Conservation (phyloP, 1,140 invertebrate genomes). For the Macrobrachium rosenbergii region DNA sequence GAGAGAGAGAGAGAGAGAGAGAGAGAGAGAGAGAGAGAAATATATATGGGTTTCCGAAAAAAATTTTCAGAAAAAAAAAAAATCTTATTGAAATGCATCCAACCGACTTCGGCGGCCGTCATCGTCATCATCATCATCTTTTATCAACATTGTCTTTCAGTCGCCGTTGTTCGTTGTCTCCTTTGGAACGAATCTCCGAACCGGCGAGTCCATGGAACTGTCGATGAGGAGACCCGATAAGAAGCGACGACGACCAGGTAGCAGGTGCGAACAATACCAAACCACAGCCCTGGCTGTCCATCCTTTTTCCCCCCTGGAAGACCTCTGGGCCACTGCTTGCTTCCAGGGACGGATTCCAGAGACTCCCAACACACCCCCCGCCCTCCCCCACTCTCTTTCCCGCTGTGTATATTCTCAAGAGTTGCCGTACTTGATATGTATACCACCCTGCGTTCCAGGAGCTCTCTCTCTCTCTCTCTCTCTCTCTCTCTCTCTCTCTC, state of each 20-base stretch:
- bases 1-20: neutral
- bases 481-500: no score
- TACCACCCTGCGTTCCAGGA: no score
- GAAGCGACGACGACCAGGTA: slow-evolving; percentile 38
- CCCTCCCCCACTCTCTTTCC: neutral
- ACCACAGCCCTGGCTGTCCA: slow-evolving; percentile 40
- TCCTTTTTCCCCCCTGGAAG: slow-evolving; percentile 17
- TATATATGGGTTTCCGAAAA: neutral
- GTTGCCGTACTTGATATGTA: neutral
- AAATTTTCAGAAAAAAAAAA: neutral
- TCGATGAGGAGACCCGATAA: slow-evolving; percentile 33
- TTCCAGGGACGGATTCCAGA: slow-evolving; percentile 19
- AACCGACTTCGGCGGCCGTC: no score
- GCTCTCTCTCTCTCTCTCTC: no score
- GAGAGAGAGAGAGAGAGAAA: neutral
- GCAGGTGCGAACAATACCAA: slow-evolving; percentile 51
- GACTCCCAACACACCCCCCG: neutral
- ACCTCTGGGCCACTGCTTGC: neutral
- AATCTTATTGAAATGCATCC: no score
- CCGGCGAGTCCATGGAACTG: slow-evolving; percentile 10
- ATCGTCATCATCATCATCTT: no score
- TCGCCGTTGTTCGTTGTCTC: no score
- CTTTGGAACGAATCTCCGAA: neutral
- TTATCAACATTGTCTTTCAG: no score
- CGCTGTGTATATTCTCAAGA: neutral